A percentile compares a stretch with the other conserved stretches of the same genome.
phyloP scores from a whole-genome alignment of 2,888 invertebrate genomes.

The Rutpela maculata region DNA sequence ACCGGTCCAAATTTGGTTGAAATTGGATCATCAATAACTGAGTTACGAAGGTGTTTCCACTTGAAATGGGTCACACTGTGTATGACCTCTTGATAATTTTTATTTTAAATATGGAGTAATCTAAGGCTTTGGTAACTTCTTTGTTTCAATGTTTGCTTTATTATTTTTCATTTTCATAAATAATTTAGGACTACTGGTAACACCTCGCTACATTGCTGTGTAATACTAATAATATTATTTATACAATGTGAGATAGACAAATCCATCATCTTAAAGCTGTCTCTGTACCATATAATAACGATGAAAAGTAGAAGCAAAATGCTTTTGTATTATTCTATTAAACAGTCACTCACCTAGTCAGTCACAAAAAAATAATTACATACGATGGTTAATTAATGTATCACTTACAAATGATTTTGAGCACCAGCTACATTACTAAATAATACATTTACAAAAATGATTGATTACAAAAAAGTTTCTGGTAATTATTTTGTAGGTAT shows the following conservation, averaged over 20 bases:
- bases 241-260: not conserved
- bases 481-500: slow-evolving; percentile 35
- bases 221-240: not conserved
- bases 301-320: slow-evolving; percentile 17
- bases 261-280: not conserved
- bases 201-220: too few species aligned
- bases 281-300: not conserved
- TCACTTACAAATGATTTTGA: slow-evolving; percentile 45
- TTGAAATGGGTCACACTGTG: too few species aligned
- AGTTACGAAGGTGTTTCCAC: too few species aligned
- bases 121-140: too few species aligned
- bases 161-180: too few species aligned
- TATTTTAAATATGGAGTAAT: too few species aligned
- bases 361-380: slow-evolving; percentile 29
- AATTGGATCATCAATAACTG: too few species aligned
- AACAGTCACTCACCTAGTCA: slow-evolving; percentile 28
- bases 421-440: slow-evolving; percentile 41
- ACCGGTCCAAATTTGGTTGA: too few species aligned
- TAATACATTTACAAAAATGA: slow-evolving; percentile 47
- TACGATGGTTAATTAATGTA: slow-evolving; percentile 43
- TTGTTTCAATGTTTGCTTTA: too few species aligned
- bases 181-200: too few species aligned
- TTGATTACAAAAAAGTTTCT: slow-evolving; percentile 41
- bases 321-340: slow-evolving; percentile 11
- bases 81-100: too few species aligned